Conservation (phyloP, 2,888 invertebrate species). For the Euplagia quadripunctaria region DNA sequence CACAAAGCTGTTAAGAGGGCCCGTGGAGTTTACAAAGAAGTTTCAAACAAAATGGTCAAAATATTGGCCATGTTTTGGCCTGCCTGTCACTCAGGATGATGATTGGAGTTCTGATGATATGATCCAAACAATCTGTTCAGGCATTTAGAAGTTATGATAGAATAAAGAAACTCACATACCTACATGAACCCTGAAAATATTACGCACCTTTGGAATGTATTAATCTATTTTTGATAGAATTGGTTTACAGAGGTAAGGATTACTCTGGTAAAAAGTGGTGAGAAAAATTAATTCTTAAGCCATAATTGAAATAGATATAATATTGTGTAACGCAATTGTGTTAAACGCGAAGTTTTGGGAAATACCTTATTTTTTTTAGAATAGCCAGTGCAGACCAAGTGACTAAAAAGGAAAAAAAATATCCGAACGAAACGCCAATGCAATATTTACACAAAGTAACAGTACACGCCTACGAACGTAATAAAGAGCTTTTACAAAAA, state of each 20-base stretch:
- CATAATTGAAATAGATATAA: no score
- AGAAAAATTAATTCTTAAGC: background rate
- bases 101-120: no score
- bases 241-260: background rate
- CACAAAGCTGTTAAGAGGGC: no score
- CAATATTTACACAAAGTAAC: slow-evolving; percentile 10
- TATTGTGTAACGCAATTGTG: background rate
- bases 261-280: background rate
- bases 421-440: slow-evolving; percentile 11
- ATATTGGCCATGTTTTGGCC: no score
- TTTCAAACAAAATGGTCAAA: no score
- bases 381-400: background rate
- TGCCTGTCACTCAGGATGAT: no score
- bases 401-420: slow-evolving; percentile 27
- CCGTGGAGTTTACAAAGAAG: no score
- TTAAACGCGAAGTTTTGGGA: background rate
- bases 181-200: no score
- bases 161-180: no score
- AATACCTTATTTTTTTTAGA: background rate
- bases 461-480: background rate
- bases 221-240: background rate
- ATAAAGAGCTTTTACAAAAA: slow-evolving; percentile 6
- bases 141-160: no score
- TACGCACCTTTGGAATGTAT: no score
- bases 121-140: no score